Evolutionary conservation across 1,140 invertebrate genomes (phyloP), one percentile per base, ranked within the genome.

Genomic region (Macrotrachela quadricornifera): DNA sequence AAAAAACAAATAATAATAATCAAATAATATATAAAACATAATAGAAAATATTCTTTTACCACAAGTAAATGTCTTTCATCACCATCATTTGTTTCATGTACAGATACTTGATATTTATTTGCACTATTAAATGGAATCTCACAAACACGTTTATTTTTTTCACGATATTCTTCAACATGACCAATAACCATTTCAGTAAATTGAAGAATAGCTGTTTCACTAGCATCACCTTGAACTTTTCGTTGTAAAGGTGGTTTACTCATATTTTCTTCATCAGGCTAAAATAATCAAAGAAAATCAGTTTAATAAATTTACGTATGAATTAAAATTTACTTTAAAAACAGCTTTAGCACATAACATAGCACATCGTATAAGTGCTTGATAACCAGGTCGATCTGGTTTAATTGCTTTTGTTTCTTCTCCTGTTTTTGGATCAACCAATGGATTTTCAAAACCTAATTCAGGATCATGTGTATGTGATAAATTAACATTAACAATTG

Each of bases 401-500:
- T 44, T 45, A 46, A 46, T 43, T 30, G 37, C 36, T 39, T 18
- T 42, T 15, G 21, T 30, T 30, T 30, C 21, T 30, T 30, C 21
- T 30, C 21, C 21, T 30, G 21, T 30, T 8, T 30, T 30, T 30
- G 21, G 21, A 30, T 30, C 21, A 30, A 30, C 21, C 8, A 30
- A 30, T 30, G 21, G 21, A 30, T 30, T 30, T 30, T 30, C 21
- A 30, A 40, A 52, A 46, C 39, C 43, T 16, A 46, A 12, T 38
- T 46, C 41, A 10, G 49, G 37, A 6, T 40, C 43, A 15, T 44
- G 14, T n/a, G 30, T 37, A 38, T 50, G 18, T 12, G 43, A 18
- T 36, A 41, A 41, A 44, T 40, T 37, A 1, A 50, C 85, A 65
- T 92, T 85, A 66, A 90, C 85, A 69, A 92, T 91, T 72, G 90